phyloP scores from a whole-genome alignment of 2,113 vertebrate species.

The Lynx canadensis region DNA sequence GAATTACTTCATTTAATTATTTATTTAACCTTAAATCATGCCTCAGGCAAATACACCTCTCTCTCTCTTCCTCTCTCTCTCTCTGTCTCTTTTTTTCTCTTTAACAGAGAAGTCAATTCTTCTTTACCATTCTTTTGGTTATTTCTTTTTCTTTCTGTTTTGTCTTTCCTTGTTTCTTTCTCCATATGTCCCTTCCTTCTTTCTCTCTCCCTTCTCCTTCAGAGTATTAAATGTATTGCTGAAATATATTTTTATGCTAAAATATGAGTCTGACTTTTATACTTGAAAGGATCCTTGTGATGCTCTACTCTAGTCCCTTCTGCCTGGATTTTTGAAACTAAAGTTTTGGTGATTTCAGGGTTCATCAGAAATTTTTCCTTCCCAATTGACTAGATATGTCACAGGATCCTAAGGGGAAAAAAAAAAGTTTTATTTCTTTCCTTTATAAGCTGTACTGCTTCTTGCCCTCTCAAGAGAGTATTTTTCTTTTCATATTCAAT shows the following conservation, averaged over 20 bases:
- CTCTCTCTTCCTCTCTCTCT: neutral
- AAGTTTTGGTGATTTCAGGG: neutral
- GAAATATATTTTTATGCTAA: neutral
- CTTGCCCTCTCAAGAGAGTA: neutral
- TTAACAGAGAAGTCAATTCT: neutral
- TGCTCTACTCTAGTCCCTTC: neutral
- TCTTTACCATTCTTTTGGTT: neutral
- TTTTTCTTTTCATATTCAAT: neutral
- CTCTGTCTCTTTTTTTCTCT: too few species aligned
- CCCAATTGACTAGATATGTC: neutral
- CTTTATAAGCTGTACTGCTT: neutral
- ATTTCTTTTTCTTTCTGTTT: neutral
- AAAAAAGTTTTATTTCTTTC: neutral
- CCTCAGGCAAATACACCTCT: neutral
- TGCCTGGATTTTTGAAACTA: neutral
- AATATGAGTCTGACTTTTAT: neutral
- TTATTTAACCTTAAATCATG: neutral
- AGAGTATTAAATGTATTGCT: neutral
- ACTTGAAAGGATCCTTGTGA: neutral
- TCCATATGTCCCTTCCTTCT: neutral
- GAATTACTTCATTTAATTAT: neutral
- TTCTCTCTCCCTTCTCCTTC: neutral
- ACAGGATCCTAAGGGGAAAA: neutral
- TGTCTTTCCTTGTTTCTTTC: neutral
- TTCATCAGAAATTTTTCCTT: neutral